Evolutionary conservation across 64 coral and sea anemone genomes (phyloP).

Genomic region (Anthopleura sola): DNA sequence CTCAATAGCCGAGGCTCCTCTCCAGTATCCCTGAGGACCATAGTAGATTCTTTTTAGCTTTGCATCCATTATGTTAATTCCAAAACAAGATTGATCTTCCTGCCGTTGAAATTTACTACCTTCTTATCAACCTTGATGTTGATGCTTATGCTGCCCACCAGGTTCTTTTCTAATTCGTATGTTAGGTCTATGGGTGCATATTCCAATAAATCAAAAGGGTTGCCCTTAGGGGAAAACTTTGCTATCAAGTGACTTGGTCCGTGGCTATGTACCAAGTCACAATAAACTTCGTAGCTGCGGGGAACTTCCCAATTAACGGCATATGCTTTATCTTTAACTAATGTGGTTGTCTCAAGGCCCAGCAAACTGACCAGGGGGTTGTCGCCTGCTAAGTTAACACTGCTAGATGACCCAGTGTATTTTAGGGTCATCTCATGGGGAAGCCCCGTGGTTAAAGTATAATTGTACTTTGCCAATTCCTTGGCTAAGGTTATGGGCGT

Average conservation of each 20-base stretch:
- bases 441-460: neutral
- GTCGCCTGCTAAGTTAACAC: neutral
- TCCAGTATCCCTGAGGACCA: constrained; percentile 27
- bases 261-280: neutral
- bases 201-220: neutral
- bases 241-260: neutral
- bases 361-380: neutral
- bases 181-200: neutral
- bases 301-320: neutral
- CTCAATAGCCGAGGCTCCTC: constrained; percentile 24
- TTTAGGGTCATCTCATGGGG: neutral
- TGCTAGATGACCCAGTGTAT: neutral
- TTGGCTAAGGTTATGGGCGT: neutral
- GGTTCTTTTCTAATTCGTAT: neutral
- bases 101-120: neutral
- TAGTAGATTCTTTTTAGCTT: constrained; percentile 15
- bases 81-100: neutral
- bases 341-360: neutral
- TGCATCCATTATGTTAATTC: neutral
- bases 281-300: neutral
- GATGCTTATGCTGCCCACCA: neutral
- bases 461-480: neutral
- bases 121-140: neutral
- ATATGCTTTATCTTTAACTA: neutral
- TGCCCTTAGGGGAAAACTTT: neutral